These are phyloP conservation scores for Leptinotarsa texana DNA, from an alignment of 1,140 invertebrate genomes.

Conservation along the genomic window DNA sequence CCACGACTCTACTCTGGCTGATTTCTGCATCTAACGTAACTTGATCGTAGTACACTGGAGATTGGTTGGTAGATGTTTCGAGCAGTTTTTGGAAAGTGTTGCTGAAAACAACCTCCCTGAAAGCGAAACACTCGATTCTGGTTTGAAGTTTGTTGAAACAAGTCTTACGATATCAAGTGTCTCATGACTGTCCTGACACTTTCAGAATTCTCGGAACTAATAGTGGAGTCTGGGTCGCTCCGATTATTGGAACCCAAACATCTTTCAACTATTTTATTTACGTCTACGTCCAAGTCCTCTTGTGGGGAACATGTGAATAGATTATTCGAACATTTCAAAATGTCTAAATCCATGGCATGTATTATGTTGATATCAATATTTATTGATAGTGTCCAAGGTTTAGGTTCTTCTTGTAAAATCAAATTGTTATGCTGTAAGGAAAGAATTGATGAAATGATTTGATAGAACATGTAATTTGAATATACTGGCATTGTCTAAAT, in stretches of 20 bases:
- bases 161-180: background rate
- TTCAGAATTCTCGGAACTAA: background rate
- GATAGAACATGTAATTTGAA: no score
- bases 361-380: background rate
- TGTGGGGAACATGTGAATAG: conserved; percentile 1
- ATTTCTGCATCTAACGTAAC: conserved; percentile 28
- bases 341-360: background rate
- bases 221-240: background rate
- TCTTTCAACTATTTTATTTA: conserved; percentile 27
- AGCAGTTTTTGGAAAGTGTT: conserved; percentile 28
- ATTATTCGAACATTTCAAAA: background rate
- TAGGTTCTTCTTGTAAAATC: background rate
- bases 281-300: conserved; percentile 14
- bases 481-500: no score
- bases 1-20: background rate
- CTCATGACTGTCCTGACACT: background rate
- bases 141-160: no score
- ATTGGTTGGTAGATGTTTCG: conserved; percentile 7
- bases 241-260: background rate
- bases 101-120: conserved; percentile 34
- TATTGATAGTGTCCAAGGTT: background rate
- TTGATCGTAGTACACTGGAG: conserved; percentile 38
- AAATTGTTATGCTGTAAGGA: background rate
- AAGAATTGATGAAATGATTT: no score
- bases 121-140: background rate